Base-by-base conservation (phyloP, 2,797 vertebrate genomes). In the Rhynchonycteris naso region DNA sequence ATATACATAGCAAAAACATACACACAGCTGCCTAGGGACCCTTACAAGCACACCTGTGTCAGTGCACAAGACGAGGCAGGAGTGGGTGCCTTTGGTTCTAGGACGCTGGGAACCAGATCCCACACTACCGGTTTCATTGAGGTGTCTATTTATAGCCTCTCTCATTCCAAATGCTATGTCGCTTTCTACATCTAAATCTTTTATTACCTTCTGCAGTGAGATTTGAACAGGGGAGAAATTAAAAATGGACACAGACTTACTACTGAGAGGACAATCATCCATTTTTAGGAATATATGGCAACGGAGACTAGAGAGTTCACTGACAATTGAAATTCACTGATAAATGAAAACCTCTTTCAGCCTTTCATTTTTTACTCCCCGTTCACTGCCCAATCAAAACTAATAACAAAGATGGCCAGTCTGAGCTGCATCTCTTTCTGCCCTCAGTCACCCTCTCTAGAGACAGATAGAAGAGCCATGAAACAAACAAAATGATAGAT, bases 161-260 rank as follows among this genome's bases (percentile, higher is more conserved):
- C 88, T 52, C 87, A 58, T 97, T 96, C 96, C 94, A 91, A 97
- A 95, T 95, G 96, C 97, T 93, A 92, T 93, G 96, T 91, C 85
- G 38, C 95, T 97, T 91, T 95, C 96, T 97, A 93, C 85, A 96
- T 71, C 95, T 98, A 97, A 98, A 97, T 98, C 93, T 98, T 98
- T 98, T 94, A 98, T 97, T 96, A 98, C 93, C 86, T 97, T 96
- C 52, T 30, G 80, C 94, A 93, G 84, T n/a, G 78, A 86, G 88
- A 94, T 93, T 93, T 89, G 76, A 97, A 97, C 84, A 88, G 85
- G 92, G 74, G 1, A 52, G 89, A 50, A 7, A 43, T 94, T 97
- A 96, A 98, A 98, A 97, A 96, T 96, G 97, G 87, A 85, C 72
- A 72, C 84, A 81, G 78, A 86, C 68, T 90, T 88, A 90, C 93